These are phyloP conservation scores for Rhinella marina DNA, from an alignment of 2,797 vertebrate species.

Conservation along the genomic window DNA sequence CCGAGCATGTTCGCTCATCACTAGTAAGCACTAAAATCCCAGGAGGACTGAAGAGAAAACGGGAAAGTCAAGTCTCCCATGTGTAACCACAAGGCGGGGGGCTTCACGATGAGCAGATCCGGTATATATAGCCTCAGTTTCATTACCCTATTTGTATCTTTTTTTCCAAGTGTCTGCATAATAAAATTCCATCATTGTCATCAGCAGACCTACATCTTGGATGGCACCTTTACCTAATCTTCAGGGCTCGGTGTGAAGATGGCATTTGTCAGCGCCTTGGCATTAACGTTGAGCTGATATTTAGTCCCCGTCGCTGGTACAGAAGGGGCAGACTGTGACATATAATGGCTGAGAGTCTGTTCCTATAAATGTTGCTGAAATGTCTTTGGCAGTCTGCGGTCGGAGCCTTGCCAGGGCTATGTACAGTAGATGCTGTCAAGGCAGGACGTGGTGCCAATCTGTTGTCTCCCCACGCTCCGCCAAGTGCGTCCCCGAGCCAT, in stretches of 20 bases:
- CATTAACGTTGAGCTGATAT: constrained; percentile 3
- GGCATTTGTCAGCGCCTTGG: background rate
- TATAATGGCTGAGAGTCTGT: constrained; percentile 18
- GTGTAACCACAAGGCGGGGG: no score
- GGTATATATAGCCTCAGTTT: background rate
- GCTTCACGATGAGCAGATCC: no score
- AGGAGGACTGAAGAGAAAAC: no score
- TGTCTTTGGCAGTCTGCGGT: constrained; percentile 30
- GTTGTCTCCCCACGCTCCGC: background rate
- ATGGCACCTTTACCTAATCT: background rate
- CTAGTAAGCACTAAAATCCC: no score
- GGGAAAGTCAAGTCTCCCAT: no score
- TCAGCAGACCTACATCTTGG: background rate
- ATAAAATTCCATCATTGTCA: background rate
- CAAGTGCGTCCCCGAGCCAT: constrained; percentile 12
- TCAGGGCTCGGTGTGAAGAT: background rate
- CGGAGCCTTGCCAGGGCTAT: background rate
- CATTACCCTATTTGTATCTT: background rate
- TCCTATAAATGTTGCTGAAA: constrained; percentile 43
- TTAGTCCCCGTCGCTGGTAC: background rate
- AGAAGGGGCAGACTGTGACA: background rate
- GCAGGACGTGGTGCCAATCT: constrained; percentile 1
- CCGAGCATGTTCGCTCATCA: no score
- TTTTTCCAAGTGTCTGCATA: background rate
- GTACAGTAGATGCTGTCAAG: constrained; percentile 22